Base-by-base conservation (phyloP, 1,140 invertebrate genomes). In the Yoshiicerus persimilis region DNA sequence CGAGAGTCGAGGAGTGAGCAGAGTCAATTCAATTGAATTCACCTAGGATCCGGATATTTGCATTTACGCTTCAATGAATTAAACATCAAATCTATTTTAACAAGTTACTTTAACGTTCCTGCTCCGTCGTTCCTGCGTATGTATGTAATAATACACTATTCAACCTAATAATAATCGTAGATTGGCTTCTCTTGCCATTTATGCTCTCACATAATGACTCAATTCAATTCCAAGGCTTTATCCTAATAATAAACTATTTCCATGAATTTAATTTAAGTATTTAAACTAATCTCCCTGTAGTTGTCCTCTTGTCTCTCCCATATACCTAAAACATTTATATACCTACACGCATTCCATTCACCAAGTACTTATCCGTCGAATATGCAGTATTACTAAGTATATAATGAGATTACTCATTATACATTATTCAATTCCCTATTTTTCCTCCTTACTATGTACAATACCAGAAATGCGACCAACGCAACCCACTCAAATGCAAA, bases 11-110 rank as follows among this genome's bases (percentile, higher is more conserved):
- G 62, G 11, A 27, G 25, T 70, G 27, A 70, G 23, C 11, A 25
- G 27, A 70, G 25, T 70, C 30, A 30, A 70, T 30, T 70, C 27
- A 32, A 70, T 70, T 70, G 66, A 70, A 70, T 70, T 70, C 66
- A 70, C 25, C 75, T 20, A n/a, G 34, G 34, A 80, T 80, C 75
- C 75, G 75, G 75, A 80, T 80, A 80, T 80, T 80, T 80, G 75
- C 34, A 80, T 80, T 80, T 34, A 80, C 75, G 75, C 75, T 20
- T 80, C 4, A 80, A 80, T 80, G 75, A 80, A 80, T 80, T 80
- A 80, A 80, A 80, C 75, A 80, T 80, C 75, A 80, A 80, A 80
- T 80, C 75, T 80, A 80, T 80, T 80, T 80, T 80, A 80, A 80
- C 34, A 34, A 38, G 34, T 32, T 77, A 32, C 70, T 38, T 56